Base-by-base conservation (phyloP, 2,888 invertebrate genomes). In the Epistrophella euchroma region DNA sequence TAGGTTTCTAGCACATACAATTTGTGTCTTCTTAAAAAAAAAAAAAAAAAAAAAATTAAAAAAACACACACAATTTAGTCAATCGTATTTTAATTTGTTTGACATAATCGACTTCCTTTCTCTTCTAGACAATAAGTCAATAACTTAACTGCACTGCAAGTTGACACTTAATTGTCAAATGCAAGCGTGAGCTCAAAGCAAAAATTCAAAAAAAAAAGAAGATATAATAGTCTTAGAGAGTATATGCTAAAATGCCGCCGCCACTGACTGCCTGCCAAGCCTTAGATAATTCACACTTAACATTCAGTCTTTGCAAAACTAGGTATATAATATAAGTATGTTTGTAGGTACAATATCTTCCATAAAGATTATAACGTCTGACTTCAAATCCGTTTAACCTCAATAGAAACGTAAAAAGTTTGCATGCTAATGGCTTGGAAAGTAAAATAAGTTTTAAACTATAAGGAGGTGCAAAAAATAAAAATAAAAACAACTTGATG, bases 361-460 rank as follows among this genome's bases (percentile, higher is more conserved):
- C 68, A 50, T 28, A 35, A 58, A 68, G 68, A 68, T 68, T 68
- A n/a, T n/a, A n/a, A 68, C 68, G 68, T 52, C 52, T 79, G 58
- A 79, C 79, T 79, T 83, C 50, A 62, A 83, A 83, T 74, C 70
- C 79, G 64, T 62, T 83, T 79, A 83, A 83, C 83, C 83, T 43
- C 79, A 83, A 83, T 79, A 43, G 47, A 74, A 83, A 68, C 74
- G 60, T 55, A 68, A 77, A 82, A 77, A 82, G 66, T 79, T 79
- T 70, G 78, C 78, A 74, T 79, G 74, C 74, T 71, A 83, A 83
- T 74, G 73, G 56, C 64, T 66, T 78, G 45, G 22, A 78, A 73
- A 76, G 52, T 52, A 37, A 68, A n/a, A 45, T 35, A 68, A 74
- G 47, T 76, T 32, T 37, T 64, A 45, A 58, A 43, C 35, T 22